These are phyloP conservation scores for Enteromius afrohamiltoni DNA, from an alignment of 2,797 vertebrate genomes.

Conservation along the genomic window DNA sequence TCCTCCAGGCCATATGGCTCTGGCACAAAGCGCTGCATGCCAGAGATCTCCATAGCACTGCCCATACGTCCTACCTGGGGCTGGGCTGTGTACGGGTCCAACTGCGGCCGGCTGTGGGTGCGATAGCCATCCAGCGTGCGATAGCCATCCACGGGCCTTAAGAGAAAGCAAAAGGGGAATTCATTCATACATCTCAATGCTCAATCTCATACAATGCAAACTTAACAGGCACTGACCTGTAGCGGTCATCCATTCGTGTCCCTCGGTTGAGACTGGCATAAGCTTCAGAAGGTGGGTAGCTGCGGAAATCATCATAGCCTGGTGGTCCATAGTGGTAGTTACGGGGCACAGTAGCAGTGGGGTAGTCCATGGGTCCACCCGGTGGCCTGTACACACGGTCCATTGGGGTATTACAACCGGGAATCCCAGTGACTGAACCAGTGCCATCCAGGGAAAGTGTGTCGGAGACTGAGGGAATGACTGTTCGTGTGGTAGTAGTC, in stretches of 20 bases:
- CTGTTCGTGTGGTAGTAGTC: conserved; percentile 89
- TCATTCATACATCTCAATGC: neutral
- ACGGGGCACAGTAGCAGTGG: conserved; percentile 88
- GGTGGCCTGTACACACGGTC: conserved; percentile 90
- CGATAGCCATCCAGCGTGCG: conserved; percentile 86
- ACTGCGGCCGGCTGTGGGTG: conserved; percentile 87
- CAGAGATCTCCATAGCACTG: conserved; percentile 87
- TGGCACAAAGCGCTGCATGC: conserved; percentile 83
- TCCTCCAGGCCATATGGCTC: conserved; percentile 92
- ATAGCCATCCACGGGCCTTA: conserved; percentile 79
- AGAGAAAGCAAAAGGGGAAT: neutral
- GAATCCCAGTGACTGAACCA: conserved; percentile 76
- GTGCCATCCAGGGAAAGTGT: conserved; percentile 88
- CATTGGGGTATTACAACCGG: conserved; percentile 81
- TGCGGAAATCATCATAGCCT: conserved; percentile 74
- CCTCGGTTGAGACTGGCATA: conserved; percentile 89
- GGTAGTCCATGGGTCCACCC: conserved; percentile 76
- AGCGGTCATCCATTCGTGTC: conserved; percentile 88
- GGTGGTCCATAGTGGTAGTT: conserved; percentile 91
- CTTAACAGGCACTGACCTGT: conserved; percentile 74
- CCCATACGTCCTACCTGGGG: conserved; percentile 89
- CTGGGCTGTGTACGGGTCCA: conserved; percentile 90
- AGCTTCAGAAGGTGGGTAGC: conserved; percentile 77
- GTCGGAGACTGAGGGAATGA: conserved; percentile 86
- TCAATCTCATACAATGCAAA: neutral